Evolutionary conservation across 2,797 vertebrate species (phyloP), one percentile per base, ranked within the genome.

Genomic region (Sternarchorhynchus goeldii): DNA sequence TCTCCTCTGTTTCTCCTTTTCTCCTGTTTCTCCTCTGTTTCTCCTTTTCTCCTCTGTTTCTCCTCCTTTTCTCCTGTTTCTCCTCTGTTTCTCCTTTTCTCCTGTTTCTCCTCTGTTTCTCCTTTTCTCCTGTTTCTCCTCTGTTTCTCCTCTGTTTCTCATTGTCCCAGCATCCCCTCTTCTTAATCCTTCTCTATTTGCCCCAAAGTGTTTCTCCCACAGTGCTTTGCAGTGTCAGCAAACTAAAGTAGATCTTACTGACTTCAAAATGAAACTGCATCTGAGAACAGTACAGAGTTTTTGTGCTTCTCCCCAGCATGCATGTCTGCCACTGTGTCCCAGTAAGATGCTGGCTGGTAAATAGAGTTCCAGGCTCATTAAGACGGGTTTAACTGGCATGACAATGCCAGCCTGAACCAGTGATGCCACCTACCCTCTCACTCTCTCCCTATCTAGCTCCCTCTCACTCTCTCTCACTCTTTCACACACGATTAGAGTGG

Each of bases 401-500:
- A 75, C 71, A 74, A 77, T 81, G 75, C 79, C 17, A 31, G 73
- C 78, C 83, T 82, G 78, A 79, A 59, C 84, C 77, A 84, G 73
- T 77, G 56, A 89, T 88, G 88, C 88, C 90, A 91, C 88, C 86
- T 62, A 14, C 84, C 65, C 57, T 77, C 53, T 76, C 77, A 32
- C n/a, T 63, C 63, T 67, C 41, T 82, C 77, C 81, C 73, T 75
- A 53, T 55, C 41, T 17, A 31, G 41, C 67, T 14, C 57, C 6
- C 5, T 66, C 39, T 73, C 45, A 18, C 63, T 74, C 55, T n/a
- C 65, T 75, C 53, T 76, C 16, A 55, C 59, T 34, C 45, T 17
- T 32, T 4, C 67, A 73, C 76, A 32, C 14, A 90, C 91, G 89
- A 91, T 92, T 90, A 90, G 84, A 74, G 77, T 78, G 3, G 64